These are phyloP conservation scores for Ophion ventricosus DNA, from an alignment of 2,888 invertebrate species.

Conservation along the genomic window DNA sequence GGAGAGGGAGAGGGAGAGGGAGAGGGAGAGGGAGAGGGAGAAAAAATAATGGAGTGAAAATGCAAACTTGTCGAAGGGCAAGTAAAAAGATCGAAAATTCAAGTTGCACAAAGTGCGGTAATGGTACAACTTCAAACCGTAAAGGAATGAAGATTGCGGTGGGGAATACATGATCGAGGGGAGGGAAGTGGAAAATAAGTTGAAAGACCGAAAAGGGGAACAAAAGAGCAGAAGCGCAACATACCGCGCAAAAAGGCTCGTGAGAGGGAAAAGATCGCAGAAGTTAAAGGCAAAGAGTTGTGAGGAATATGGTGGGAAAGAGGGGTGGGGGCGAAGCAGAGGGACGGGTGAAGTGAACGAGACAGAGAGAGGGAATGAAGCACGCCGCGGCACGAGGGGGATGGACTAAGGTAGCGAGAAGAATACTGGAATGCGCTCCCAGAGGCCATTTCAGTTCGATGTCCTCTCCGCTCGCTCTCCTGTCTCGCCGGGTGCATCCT, in stretches of 20 bases:
- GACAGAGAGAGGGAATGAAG: slow-evolving; percentile 28
- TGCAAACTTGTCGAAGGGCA: neutral
- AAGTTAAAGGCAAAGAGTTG: slow-evolving; percentile 30
- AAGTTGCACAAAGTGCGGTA: neutral
- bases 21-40: slow-evolving; percentile 15
- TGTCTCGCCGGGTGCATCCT: slow-evolving; percentile 74
- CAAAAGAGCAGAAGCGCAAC: slow-evolving; percentile 39
- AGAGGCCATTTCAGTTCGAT: slow-evolving; percentile 83
- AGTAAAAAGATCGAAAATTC: neutral
- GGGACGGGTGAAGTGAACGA: slow-evolving; percentile 41
- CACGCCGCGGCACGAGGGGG: slow-evolving; percentile 65
- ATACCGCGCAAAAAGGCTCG: slow-evolving; percentile 14
- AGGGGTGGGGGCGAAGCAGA: slow-evolving; percentile 29
- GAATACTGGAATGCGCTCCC: slow-evolving; percentile 82
- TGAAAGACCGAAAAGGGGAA: slow-evolving; percentile 63
- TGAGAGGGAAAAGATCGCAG: slow-evolving; percentile 24
- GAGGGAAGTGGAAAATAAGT: slow-evolving; percentile 42
- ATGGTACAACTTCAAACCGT: slow-evolving; percentile 36
- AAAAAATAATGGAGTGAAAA: neutral
- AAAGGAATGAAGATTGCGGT: slow-evolving; percentile 47
- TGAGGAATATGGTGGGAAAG: slow-evolving; percentile 44
- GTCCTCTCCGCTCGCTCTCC: slow-evolving; percentile 81
- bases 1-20: slow-evolving; percentile 26
- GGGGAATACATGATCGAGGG: slow-evolving; percentile 14
- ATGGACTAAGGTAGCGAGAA: slow-evolving; percentile 80